phyloP scores from a whole-genome alignment of 2,113 vertebrate genomes.

The Platichthys flesus region DNA sequence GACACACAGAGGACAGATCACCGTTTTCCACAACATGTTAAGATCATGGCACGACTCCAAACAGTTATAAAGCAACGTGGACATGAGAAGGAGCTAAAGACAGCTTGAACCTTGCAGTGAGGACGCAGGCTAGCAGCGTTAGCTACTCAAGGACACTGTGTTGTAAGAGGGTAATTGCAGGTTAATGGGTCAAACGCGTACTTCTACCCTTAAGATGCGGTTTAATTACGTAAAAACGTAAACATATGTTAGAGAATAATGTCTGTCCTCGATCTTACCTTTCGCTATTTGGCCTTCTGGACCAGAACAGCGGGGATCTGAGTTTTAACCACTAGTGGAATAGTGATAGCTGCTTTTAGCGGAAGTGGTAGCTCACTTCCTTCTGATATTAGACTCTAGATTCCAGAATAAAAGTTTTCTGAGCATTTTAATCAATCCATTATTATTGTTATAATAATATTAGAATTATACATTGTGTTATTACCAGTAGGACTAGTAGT shows the following conservation, averaged over 20 bases:
- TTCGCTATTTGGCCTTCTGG: conserved; percentile 86
- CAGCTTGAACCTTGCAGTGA: not conserved
- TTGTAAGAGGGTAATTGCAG: not conserved
- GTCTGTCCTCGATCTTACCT: conserved; percentile 68
- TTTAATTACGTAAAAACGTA: not conserved
- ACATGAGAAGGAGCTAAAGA: not conserved
- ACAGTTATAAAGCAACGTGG: not conserved
- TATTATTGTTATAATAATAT: too few relatives aligned
- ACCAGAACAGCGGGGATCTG: conserved; percentile 81
- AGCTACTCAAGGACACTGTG: conserved; percentile 76
- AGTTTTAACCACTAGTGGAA: conserved; percentile 18
- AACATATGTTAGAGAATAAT: fast-evolving
- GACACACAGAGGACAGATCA: not conserved
- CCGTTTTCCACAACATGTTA: fast-evolving
- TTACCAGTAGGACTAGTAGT: too few relatives aligned
- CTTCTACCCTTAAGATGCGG: fast-evolving
- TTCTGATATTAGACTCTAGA: fast-evolving
- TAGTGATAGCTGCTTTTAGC: conserved; percentile 27
- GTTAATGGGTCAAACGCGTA: not conserved
- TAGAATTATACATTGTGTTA: too few relatives aligned
- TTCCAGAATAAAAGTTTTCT: conserved; percentile 44
- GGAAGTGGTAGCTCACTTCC: conserved; percentile 46
- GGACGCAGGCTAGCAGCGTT: conserved; percentile 47
- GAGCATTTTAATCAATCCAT: too few relatives aligned
- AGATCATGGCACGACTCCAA: fast-evolving